Evolutionary conservation across 2,797 vertebrate species (phyloP).

Genomic region (Eulemur rubriventer): DNA sequence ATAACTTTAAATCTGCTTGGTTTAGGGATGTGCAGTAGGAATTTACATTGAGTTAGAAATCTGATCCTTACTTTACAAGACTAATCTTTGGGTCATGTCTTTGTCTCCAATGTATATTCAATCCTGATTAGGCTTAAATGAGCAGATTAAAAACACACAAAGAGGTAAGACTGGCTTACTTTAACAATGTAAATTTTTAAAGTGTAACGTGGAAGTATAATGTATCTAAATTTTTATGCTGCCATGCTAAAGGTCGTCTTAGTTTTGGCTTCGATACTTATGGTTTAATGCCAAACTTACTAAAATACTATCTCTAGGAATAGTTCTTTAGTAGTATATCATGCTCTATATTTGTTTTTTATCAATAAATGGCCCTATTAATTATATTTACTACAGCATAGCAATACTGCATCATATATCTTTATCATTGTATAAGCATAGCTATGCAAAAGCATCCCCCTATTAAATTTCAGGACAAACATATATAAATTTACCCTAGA

Average conservation of each 20-base stretch:
- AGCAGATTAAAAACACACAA: conserved; percentile 55
- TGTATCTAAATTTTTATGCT: conserved; percentile 43
- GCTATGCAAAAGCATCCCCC: neutral
- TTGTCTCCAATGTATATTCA: conserved; percentile 60
- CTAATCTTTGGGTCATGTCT: conserved; percentile 60
- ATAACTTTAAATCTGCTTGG: neutral
- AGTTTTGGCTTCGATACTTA: conserved; percentile 12
- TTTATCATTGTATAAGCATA: neutral
- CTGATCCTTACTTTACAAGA: conserved; percentile 53
- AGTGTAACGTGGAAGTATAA: conserved; percentile 35
- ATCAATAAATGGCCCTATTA: neutral
- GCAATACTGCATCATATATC: neutral
- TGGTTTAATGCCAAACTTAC: conserved; percentile 23
- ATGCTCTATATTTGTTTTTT: neutral
- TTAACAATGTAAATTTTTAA: conserved; percentile 54
- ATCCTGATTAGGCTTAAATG: conserved; percentile 63
- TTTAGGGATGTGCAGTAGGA: conserved; percentile 50
- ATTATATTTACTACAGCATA: neutral
- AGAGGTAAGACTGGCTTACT: conserved; percentile 42
- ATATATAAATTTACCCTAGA: conserved; percentile 83
- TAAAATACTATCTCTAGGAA: neutral
- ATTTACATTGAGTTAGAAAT: conserved; percentile 65
- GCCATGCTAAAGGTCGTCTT: conserved; percentile 45
- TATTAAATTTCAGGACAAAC: conserved; percentile 54
- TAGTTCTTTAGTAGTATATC: conserved; percentile 15